Evolutionary conservation across 1,140 invertebrate species (phyloP).

Genomic region (Danaus plexippus): DNA sequence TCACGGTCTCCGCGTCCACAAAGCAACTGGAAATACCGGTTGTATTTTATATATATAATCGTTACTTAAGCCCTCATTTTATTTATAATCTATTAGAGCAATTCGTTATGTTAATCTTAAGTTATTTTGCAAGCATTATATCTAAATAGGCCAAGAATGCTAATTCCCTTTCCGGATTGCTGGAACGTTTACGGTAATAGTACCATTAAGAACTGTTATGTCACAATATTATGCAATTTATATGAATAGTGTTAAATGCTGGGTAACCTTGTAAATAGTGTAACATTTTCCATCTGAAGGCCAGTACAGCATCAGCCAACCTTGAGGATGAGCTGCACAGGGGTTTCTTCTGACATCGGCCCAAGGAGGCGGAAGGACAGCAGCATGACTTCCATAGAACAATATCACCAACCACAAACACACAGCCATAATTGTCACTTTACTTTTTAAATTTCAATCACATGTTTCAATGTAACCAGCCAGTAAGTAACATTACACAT

Average conservation of each 20-base stretch:
- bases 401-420: constrained; percentile 52
- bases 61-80: no score
- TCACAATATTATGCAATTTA: not conserved
- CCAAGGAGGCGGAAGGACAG: constrained; percentile 87
- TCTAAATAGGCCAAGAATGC: no score
- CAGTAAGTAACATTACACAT: constrained; percentile 1
- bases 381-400: constrained; percentile 60
- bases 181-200: no score
- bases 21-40: constrained; percentile 10
- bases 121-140: no score
- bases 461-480: constrained; percentile 4
- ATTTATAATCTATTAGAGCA: no score
- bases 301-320: constrained; percentile 90
- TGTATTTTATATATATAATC: not conserved
- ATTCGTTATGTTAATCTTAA: no score
- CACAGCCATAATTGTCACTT: constrained; percentile 32
- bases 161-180: no score
- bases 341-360: constrained; percentile 85
- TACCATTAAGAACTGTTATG: no score
- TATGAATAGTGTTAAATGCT: not conserved
- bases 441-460: constrained; percentile 9
- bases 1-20: constrained; percentile 14
- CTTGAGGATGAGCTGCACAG: constrained; percentile 81
- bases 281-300: constrained; percentile 86
- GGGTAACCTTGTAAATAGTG: constrained; percentile 82